Conservation (phyloP, 2,888 invertebrate species). For the Phasia obesa region DNA sequence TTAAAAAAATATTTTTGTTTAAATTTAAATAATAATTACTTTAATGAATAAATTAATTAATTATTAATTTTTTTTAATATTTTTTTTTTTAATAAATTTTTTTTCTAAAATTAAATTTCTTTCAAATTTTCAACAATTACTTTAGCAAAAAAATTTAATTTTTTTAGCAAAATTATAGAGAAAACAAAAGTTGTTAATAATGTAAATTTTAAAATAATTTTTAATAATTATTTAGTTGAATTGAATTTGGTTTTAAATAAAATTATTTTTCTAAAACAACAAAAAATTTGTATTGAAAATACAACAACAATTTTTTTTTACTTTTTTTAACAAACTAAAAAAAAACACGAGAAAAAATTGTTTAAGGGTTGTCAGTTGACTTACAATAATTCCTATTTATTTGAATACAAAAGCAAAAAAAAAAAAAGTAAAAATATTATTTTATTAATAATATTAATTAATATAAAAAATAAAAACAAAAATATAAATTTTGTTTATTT, state of each 20-base stretch:
- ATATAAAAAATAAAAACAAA: neutral
- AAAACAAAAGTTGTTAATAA: conserved; percentile 31
- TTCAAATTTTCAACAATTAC: neutral
- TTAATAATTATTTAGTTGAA: conserved; percentile 67
- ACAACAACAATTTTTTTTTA: conserved; percentile 35
- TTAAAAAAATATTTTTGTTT: conserved; percentile 42
- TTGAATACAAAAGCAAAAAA: conserved; percentile 74
- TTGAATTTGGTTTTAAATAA: conserved; percentile 60
- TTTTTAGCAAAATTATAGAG: conserved; percentile 65
- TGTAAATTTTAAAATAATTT: conserved; percentile 23
- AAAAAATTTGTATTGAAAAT: neutral
- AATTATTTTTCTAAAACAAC: conserved; percentile 7
- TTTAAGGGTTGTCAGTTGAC: conserved; percentile 74
- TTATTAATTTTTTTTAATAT: too few relatives aligned
- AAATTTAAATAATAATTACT: conserved; percentile 5
- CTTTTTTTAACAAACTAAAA: neutral
- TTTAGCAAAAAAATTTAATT: conserved; percentile 22
- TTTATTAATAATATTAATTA: conserved; percentile 31
- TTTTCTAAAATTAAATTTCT: neutral
- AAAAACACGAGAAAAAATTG: conserved; percentile 50
- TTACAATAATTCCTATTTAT: conserved; percentile 71
- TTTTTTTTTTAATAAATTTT: neutral
- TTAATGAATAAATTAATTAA: too few relatives aligned
- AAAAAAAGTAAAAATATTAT: conserved; percentile 13
- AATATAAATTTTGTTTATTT: neutral